Base-by-base conservation (phyloP, 1,140 invertebrate genomes). In the Bombus balteatus region DNA sequence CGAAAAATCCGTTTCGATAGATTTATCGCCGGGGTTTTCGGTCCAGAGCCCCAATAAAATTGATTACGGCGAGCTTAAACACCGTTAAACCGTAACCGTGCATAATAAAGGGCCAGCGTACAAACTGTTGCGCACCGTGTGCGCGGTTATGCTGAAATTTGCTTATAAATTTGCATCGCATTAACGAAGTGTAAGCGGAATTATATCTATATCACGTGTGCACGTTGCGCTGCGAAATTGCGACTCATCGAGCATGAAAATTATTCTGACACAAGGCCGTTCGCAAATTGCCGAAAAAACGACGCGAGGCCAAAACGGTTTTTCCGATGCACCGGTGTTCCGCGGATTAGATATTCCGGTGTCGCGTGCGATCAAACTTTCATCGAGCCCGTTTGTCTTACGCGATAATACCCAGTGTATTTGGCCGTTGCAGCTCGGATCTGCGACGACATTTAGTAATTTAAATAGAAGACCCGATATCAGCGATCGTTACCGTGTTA, bases 151-250 rank as follows among this genome's bases (percentile, higher is more conserved):
- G 78, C 70, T 68, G 71, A 81, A 85, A 85, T 85, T 85, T 73
- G 78, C 84, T 85, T 81, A 81, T 75, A 85, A 85, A 85, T 85
- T 85, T 85, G 84, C 79, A 85, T 85, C 84, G 70, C 84, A 85
- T 85, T 85, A 85, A 85, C 68, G 57, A 39, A 28, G 78, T 53
- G 43, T 57, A 75, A 65, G 25, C 57, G 70, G 28, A 79, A 85
- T 84, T 74, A 72, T 74, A 81, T 73, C 57, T 81, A 62, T 79
- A 74, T 81, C 57, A 53, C 53, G 28, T n/a, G 70, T 25, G 13
- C 83, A 68, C 32, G 70, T 28, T 25, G 15, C 6, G 47, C 47
- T 10, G n/a, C 62, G 53, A 78, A 71, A 80, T 43, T 34, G 68
- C 65, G 53, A 39, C 53, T 57, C 77, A 79, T 85, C 84, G 79